A percentile compares a stretch with the other conserved stretches of the same genome.
phyloP scores from a whole-genome alignment of 2,113 vertebrate genomes.

The Pyrgilauda ruficollis region DNA sequence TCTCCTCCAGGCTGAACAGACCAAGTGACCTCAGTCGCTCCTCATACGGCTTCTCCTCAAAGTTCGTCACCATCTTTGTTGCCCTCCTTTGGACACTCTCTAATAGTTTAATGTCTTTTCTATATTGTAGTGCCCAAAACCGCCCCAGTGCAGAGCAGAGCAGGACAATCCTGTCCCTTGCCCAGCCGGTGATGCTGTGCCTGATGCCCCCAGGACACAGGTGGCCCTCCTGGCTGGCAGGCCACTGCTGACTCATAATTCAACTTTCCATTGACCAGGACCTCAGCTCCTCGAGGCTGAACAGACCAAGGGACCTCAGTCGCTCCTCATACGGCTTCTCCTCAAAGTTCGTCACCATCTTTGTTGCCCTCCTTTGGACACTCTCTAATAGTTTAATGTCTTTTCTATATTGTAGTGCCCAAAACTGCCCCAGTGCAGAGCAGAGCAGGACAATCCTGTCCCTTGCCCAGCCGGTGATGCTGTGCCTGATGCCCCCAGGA shows the following conservation, averaged over 20 bases:
- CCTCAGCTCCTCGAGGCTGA: too few species aligned
- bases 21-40: too few species aligned
- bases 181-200: fast-evolving
- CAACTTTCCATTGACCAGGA: neutral
- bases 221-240: neutral
- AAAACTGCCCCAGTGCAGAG: neutral
- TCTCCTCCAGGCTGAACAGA: neutral
- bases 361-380: neutral
- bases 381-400: neutral
- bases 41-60: fast-evolving
- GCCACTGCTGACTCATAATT: neutral
- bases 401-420: neutral
- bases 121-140: neutral
- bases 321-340: fast-evolving
- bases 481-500: neutral
- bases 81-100: neutral
- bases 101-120: neutral
- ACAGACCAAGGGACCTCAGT: too few species aligned
- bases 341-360: neutral
- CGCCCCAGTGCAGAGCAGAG: neutral
- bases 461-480: fast-evolving
- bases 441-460: neutral
- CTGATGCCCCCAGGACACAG: fast-evolving
- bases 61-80: neutral
- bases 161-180: neutral